Conservation (phyloP, 2,888 invertebrate species). For the Callimorpha dominula region DNA sequence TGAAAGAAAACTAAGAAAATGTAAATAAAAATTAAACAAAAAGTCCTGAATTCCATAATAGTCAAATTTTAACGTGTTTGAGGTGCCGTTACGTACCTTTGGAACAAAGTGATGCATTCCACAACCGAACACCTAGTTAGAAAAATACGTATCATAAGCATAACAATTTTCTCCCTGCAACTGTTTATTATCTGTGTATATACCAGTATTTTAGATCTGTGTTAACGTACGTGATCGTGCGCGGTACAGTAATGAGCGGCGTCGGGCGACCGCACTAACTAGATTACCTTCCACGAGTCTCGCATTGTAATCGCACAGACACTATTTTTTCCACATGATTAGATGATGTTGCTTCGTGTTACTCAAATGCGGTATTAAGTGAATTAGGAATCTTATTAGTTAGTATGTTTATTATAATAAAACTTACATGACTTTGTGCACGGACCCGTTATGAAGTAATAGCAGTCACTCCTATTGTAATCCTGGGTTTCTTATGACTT, state of each 20-base stretch:
- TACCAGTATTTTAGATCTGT: constrained; percentile 46
- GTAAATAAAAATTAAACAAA: background rate
- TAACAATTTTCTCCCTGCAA: background rate
- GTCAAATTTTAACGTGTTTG: no score
- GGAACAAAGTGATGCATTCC: background rate
- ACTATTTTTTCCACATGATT: constrained; percentile 79
- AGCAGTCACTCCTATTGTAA: background rate
- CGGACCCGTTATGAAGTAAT: background rate
- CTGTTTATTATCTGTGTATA: background rate
- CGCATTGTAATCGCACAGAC: constrained; percentile 77
- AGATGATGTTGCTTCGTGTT: constrained; percentile 61
- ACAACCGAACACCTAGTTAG: background rate
- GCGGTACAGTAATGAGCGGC: constrained; percentile 67
- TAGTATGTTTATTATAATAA: constrained; percentile 3
- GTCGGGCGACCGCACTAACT: constrained; percentile 78
- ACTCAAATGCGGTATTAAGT: constrained; percentile 44
- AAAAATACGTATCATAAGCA: no score
- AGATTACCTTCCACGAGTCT: constrained; percentile 80
- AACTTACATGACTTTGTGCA: background rate
- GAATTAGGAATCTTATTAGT: constrained; percentile 33
- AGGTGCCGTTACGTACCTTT: background rate
- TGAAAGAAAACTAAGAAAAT: background rate
- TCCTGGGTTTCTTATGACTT: background rate
- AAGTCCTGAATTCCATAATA: background rate
- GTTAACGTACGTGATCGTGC: constrained; percentile 64